A percentile compares a stretch with the other conserved stretches of the same genome.
These are phyloP conservation scores for Osmoderma eremita DNA, from an alignment of 2,888 invertebrate genomes.

Conservation along the genomic window DNA sequence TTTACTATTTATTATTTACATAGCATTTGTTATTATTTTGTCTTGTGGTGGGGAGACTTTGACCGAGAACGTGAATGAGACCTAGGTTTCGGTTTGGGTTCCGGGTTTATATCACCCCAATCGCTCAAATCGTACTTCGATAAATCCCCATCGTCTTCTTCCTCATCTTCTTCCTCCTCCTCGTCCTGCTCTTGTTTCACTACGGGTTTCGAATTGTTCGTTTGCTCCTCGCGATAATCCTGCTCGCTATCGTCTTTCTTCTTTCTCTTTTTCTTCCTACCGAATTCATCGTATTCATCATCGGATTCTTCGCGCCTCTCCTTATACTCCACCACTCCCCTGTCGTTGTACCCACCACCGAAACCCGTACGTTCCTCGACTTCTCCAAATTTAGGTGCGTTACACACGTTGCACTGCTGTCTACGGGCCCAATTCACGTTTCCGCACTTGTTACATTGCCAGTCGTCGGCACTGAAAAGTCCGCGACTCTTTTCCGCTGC, in stretches of 20 bases:
- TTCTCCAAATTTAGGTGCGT: conserved; percentile 96
- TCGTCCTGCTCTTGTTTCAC: conserved; percentile 55
- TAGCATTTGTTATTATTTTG: conserved; percentile 30
- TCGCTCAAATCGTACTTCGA: conserved; percentile 70
- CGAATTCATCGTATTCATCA: conserved; percentile 93
- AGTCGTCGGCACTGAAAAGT: conserved; percentile 96
- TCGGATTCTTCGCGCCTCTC: conserved; percentile 84
- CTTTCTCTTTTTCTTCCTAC: conserved; percentile 58
- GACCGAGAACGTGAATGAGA: conserved; percentile 52
- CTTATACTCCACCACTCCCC: conserved; percentile 95
- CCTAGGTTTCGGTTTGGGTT: conserved; percentile 45
- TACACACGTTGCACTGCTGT: conserved; percentile 97
- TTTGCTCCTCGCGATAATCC: conserved; percentile 34
- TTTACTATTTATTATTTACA: conserved; percentile 16
- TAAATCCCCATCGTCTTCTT: conserved; percentile 68
- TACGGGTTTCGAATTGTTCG: conserved; percentile 25
- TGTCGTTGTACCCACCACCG: conserved; percentile 94
- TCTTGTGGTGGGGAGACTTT: conserved; percentile 44
- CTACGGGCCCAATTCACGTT: conserved; percentile 99
- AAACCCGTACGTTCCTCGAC: conserved; percentile 83
- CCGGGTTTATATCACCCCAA: conserved; percentile 61
- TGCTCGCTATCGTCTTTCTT: conserved; percentile 40
- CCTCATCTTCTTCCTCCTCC: conserved; percentile 66
- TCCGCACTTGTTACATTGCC: conserved; percentile 99
- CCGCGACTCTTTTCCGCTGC: conserved; percentile 98